Evolutionary conservation across 2,888 invertebrate genomes (phyloP).

Genomic region (Aproaerema taeniolella): DNA sequence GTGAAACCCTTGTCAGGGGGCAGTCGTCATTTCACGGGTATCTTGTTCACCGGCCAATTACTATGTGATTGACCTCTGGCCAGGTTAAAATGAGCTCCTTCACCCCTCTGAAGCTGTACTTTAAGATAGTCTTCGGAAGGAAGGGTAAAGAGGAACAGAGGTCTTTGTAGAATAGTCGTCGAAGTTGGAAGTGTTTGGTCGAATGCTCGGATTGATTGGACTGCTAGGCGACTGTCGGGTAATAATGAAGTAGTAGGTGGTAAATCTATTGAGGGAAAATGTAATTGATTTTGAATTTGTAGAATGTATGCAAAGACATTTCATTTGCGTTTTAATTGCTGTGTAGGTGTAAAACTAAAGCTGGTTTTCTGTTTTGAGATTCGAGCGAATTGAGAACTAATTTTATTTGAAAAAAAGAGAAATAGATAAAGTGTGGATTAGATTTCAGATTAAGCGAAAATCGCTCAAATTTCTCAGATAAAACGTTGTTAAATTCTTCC

Average conservation of each 20-base stretch:
- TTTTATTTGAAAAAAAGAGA: no score
- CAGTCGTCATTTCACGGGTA: conserved; percentile 72
- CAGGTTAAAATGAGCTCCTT: conserved; percentile 30
- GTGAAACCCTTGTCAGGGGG: conserved; percentile 60
- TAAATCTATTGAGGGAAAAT: not conserved
- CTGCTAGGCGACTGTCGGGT: no score
- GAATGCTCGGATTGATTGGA: conserved; percentile 63
- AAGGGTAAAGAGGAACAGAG: conserved; percentile 21
- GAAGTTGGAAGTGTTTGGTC: conserved; percentile 56
- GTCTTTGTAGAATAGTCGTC: conserved; percentile 32
- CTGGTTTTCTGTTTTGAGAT: no score
- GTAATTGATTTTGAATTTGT: not conserved
- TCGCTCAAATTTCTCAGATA: no score
- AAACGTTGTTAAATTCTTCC: no score
- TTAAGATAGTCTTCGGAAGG: not conserved
- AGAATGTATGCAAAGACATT: no score
- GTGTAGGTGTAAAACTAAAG: no score
- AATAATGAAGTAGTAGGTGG: no score
- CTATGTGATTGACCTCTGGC: conserved; percentile 61
- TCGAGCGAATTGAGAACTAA: no score
- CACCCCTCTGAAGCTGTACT: conserved; percentile 14
- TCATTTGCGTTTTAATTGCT: no score
- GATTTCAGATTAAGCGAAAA: no score
- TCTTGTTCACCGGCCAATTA: conserved; percentile 67
- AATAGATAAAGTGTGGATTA: no score